Evolutionary conservation across 2,113 vertebrate genomes (phyloP).

Genomic region (Brienomyrus longianalis): DNA sequence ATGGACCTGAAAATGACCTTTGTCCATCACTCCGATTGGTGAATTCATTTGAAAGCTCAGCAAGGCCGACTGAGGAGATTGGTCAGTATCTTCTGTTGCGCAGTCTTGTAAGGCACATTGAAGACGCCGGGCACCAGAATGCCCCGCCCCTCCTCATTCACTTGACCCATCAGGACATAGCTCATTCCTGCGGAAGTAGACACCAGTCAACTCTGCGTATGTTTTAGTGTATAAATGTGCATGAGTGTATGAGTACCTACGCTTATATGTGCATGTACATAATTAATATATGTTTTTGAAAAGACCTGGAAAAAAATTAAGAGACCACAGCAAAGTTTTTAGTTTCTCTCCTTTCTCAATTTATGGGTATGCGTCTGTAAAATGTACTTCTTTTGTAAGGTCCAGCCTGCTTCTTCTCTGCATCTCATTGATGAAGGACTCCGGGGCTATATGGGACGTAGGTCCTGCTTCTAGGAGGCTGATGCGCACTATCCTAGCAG

Average conservation of each 20-base stretch:
- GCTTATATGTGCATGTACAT: conserved; percentile 5
- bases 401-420: too few species aligned
- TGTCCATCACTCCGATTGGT: not conserved
- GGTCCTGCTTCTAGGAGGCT: too few species aligned
- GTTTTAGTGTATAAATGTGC: not conserved
- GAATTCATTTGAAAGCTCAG: conserved; percentile 28
- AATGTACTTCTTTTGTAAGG: not conserved
- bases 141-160: conserved; percentile 60
- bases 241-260: not conserved
- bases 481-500: too few species aligned
- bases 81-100: conserved; percentile 67
- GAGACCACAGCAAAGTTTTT: not conserved
- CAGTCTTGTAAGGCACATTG: conserved; percentile 64
- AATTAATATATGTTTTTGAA: not conserved
- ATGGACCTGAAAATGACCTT: not conserved
- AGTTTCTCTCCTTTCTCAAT: not conserved
- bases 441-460: too few species aligned
- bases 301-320: not conserved
- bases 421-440: too few species aligned
- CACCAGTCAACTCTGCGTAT: not conserved
- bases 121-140: conserved; percentile 66
- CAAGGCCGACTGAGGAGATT: conserved; percentile 68
- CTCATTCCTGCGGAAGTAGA: conserved; percentile 52
- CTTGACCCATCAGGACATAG: conserved; percentile 78
- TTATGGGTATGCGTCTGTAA: not conserved